Evolutionary conservation across 2,113 vertebrate genomes (phyloP).

Genomic region (Erythrolamprus reginae): DNA sequence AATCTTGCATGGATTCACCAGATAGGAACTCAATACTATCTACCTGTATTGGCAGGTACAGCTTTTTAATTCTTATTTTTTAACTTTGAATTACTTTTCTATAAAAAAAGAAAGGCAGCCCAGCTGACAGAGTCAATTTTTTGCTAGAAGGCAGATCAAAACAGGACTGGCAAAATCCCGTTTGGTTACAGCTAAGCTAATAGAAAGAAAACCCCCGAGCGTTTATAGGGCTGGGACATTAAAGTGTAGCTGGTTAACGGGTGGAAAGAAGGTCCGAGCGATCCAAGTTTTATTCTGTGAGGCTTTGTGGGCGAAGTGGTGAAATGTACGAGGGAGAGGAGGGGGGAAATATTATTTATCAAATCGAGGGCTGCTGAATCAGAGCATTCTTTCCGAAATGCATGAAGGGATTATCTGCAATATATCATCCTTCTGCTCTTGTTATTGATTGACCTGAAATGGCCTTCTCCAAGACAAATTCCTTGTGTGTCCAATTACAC

Average conservation of each 20-base stretch:
- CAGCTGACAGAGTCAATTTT: neutral
- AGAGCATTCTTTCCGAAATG: neutral
- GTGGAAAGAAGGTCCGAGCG: neutral
- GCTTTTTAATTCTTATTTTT: neutral
- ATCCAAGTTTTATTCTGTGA: neutral
- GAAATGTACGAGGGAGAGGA: too few relatives aligned
- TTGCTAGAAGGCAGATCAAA: neutral
- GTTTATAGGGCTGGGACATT: neutral
- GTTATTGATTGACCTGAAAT: neutral
- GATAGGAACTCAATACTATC: too few relatives aligned
- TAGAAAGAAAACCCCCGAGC: neutral
- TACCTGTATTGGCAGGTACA: neutral
- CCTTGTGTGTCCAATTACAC: too few relatives aligned
- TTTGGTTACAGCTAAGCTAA: neutral
- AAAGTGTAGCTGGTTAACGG: neutral
- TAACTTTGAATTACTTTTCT: neutral
- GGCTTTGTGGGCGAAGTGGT: neutral
- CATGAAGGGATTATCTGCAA: slow-evolving; percentile 1
- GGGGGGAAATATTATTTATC: neutral
- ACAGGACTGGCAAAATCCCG: neutral
- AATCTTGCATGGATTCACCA: too few relatives aligned
- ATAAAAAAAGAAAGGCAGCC: neutral
- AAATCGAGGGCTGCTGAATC: neutral
- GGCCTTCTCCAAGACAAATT: too few relatives aligned
- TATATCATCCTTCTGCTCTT: neutral